A percentile compares a stretch with the other conserved stretches of the same genome.
Evolutionary conservation across 2,888 invertebrate genomes (phyloP).

Genomic region (Escarpia spicata): DNA sequence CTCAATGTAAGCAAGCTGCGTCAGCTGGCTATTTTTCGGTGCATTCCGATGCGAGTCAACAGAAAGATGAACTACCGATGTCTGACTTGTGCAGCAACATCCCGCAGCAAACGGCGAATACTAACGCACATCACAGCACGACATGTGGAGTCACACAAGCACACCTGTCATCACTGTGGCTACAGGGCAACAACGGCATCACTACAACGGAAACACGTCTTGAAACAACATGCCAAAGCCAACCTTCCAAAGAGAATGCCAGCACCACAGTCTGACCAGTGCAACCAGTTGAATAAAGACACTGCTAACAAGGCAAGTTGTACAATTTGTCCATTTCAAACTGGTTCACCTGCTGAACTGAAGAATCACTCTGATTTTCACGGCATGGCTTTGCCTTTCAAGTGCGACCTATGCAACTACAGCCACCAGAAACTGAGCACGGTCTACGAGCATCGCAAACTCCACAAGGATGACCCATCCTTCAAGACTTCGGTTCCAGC

Average conservation of each 20-base stretch:
- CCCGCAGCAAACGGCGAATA: constrained; percentile 46
- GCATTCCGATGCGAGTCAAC: neutral
- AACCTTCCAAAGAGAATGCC: neutral
- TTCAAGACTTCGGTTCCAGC: constrained; percentile 30
- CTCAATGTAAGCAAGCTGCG: neutral
- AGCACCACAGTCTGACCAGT: constrained; percentile 33
- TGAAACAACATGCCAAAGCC: constrained; percentile 45
- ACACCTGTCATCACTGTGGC: constrained; percentile 50
- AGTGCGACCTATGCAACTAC: constrained; percentile 47
- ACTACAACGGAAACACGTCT: constrained; percentile 50
- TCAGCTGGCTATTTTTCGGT: neutral
- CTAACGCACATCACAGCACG: constrained; percentile 30
- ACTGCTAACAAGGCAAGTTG: constrained; percentile 30
- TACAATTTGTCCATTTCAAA: constrained; percentile 50
- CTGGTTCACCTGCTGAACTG: constrained; percentile 47
- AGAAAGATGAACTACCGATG: neutral
- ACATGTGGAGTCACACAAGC: constrained; percentile 49
- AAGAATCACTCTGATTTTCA: constrained; percentile 49
- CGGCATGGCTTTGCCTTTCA: constrained; percentile 41
- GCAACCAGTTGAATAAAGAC: constrained; percentile 25
- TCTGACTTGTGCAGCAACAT: constrained; percentile 46
- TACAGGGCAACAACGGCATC: constrained; percentile 50
- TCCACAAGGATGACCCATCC: constrained; percentile 8
- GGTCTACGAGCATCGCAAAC: constrained; percentile 23
- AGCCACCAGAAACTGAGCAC: constrained; percentile 18